Evolutionary conservation across 2,888 invertebrate species (phyloP).

Genomic region (Sarcophaga carnaria): DNA sequence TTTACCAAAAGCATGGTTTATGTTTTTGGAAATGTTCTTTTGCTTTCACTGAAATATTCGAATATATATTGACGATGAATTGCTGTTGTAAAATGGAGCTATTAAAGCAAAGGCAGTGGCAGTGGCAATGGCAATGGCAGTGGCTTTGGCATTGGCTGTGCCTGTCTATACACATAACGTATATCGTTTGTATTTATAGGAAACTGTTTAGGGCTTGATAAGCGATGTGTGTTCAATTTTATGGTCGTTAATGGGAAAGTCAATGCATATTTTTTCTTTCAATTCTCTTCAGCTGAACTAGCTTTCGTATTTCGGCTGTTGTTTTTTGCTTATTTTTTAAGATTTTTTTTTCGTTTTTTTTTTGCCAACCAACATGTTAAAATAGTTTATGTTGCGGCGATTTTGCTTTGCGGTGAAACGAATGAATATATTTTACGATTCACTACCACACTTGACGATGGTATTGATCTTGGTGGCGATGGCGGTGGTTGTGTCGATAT

Average conservation of each 20-base stretch:
- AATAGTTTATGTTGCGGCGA: constrained; percentile 63
- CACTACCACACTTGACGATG: neutral
- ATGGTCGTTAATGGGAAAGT: constrained; percentile 64
- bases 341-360: neutral
- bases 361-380: constrained; percentile 32
- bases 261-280: constrained; percentile 59
- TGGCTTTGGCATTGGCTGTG: neutral
- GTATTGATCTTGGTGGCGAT: constrained; percentile 7
- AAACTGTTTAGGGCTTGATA: constrained; percentile 66
- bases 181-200: constrained; percentile 50
- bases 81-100: constrained; percentile 1
- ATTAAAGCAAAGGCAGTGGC: constrained; percentile 19
- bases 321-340: constrained; percentile 22
- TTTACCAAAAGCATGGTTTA: constrained; percentile 43
- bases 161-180: constrained; percentile 4
- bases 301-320: neutral
- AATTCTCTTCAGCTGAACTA: neutral
- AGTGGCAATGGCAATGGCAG: neutral
- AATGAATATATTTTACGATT: neutral
- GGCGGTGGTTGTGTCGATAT: constrained; percentile 2
- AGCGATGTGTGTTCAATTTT: constrained; percentile 67
- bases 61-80: constrained; percentile 8
- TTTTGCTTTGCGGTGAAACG: constrained; percentile 43
- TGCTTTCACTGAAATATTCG: constrained; percentile 9
- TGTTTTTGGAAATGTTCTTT: constrained; percentile 16